These are phyloP conservation scores for Muntiacus reevesi DNA, from an alignment of 2,113 vertebrate species.

Conservation along the genomic window DNA sequence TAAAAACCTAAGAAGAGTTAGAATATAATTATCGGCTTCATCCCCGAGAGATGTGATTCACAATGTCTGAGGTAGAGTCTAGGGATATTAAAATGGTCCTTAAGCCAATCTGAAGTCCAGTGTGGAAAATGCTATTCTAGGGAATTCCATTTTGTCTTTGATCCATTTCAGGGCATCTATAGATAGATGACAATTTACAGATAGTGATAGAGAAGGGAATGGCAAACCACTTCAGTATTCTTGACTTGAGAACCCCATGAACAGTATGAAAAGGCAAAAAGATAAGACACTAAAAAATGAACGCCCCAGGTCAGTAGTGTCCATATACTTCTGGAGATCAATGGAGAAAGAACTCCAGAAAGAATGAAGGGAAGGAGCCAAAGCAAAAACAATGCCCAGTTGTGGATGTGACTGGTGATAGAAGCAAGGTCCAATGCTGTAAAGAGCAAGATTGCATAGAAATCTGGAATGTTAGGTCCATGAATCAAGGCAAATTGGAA, in stretches of 20 bases:
- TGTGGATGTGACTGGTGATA: background rate
- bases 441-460: background rate
- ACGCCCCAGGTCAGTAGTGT: rapidly evolving
- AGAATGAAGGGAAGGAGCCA: background rate
- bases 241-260: background rate
- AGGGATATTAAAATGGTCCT: background rate
- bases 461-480: background rate
- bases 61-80: background rate
- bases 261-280: background rate
- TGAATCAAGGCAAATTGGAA: background rate
- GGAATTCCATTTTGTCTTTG: background rate
- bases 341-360: background rate
- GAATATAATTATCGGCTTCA: background rate
- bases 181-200: background rate
- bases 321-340: background rate
- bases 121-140: background rate
- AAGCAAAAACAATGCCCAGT: background rate
- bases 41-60: background rate
- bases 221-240: background rate
- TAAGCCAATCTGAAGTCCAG: background rate
- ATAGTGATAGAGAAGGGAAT: background rate
- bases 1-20: background rate
- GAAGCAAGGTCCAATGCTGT: background rate
- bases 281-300: background rate
- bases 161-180: background rate